Evolutionary conservation across 2,888 invertebrate genomes (phyloP).

Genomic region (Microctonus hyperodae): DNA sequence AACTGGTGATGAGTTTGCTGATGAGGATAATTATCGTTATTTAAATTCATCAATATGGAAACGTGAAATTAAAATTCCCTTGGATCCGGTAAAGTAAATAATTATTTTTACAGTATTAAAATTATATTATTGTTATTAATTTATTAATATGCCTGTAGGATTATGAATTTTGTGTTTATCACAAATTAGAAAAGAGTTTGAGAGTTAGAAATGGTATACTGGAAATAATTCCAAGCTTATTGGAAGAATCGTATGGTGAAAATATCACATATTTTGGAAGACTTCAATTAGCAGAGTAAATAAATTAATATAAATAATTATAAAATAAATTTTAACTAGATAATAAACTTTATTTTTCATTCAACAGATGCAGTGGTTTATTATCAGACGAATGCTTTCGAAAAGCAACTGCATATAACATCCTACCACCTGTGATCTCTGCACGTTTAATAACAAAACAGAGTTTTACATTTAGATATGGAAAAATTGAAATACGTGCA

Average conservation of each 20-base stretch:
- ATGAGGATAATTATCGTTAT: slow-evolving; percentile 10
- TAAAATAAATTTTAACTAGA: background rate
- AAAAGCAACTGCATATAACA: slow-evolving; percentile 53
- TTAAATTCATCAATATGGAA: slow-evolving; percentile 45
- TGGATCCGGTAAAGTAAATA: slow-evolving; percentile 47
- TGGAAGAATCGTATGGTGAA: slow-evolving; percentile 52
- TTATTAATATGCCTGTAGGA: slow-evolving; percentile 44
- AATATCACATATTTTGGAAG: slow-evolving; percentile 46
- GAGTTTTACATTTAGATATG: slow-evolving; percentile 63
- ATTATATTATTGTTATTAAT: background rate
- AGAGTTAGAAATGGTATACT: slow-evolving; percentile 46
- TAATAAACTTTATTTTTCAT: background rate
- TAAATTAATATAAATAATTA: slow-evolving; percentile 1
- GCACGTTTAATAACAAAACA: slow-evolving; percentile 63
- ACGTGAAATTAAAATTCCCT: slow-evolving; percentile 49
- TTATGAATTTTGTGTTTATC: slow-evolving; percentile 58
- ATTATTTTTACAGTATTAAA: background rate
- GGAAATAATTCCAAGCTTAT: slow-evolving; percentile 47
- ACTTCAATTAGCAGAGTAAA: slow-evolving; percentile 50
- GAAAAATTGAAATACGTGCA: slow-evolving; percentile 65
- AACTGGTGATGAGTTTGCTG: background rate
- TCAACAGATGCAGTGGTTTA: slow-evolving; percentile 60
- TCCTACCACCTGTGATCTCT: slow-evolving; percentile 65
- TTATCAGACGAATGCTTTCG: slow-evolving; percentile 53
- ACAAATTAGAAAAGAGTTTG: slow-evolving; percentile 45